Evolutionary conservation across 2,113 vertebrate species (phyloP).

Genomic region (Lepidothrix coronata): DNA sequence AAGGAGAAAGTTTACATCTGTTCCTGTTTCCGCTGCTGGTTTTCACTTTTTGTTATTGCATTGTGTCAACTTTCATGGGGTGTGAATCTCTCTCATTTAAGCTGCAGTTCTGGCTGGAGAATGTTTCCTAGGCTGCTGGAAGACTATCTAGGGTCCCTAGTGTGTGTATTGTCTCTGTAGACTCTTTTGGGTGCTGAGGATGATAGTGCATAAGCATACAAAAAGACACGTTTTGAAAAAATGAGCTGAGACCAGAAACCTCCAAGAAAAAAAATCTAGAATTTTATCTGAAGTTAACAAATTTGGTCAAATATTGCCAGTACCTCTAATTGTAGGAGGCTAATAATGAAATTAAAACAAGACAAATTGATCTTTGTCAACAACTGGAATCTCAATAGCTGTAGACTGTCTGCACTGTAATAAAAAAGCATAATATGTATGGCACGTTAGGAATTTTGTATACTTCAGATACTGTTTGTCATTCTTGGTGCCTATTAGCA

Average conservation of each 20-base stretch:
- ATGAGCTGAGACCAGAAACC: background rate
- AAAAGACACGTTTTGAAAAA: background rate
- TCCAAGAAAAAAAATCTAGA: background rate
- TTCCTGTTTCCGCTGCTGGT: background rate
- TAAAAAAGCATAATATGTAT: background rate
- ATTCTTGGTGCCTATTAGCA: background rate
- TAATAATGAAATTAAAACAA: background rate
- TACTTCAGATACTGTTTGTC: background rate
- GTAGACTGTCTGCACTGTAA: background rate
- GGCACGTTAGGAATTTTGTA: background rate
- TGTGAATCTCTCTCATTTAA: background rate
- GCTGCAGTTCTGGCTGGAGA: background rate
- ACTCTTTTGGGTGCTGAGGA: background rate
- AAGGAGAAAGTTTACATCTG: background rate
- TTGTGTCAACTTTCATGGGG: rapidly evolving
- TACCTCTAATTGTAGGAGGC: background rate
- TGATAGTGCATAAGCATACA: background rate
- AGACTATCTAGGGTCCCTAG: background rate
- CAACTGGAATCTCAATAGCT: background rate
- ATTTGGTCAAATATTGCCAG: background rate
- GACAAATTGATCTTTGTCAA: background rate
- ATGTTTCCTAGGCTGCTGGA: background rate
- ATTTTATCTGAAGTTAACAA: background rate
- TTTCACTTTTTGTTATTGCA: background rate
- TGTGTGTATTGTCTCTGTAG: rapidly evolving